phyloP scores from a whole-genome alignment of 2,888 invertebrate genomes.

The Shargacucullia verbasci region DNA sequence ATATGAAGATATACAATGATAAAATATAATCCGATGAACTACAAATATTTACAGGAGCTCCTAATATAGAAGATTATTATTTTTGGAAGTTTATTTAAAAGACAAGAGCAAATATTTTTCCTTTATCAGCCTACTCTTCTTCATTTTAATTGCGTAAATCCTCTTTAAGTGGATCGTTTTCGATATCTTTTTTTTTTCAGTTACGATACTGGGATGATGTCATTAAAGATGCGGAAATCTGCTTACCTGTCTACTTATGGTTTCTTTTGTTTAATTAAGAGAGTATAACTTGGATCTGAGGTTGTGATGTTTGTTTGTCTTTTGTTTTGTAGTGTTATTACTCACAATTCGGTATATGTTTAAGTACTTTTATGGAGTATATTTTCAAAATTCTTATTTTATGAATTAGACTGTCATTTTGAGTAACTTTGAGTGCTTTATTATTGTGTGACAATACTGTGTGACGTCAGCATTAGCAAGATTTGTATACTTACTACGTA shows the following conservation, averaged over 20 bases:
- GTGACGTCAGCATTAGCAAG: no score
- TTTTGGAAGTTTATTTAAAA: slow-evolving; percentile 67
- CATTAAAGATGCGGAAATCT: slow-evolving; percentile 74
- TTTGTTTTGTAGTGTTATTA: background rate
- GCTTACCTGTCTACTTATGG: slow-evolving; percentile 69
- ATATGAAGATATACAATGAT: slow-evolving; percentile 5
- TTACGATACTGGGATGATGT: slow-evolving; percentile 67
- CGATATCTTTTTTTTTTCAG: slow-evolving; percentile 74
- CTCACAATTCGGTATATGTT: no score
- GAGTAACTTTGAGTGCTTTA: no score
- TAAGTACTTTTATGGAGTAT: no score
- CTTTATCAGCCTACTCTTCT: slow-evolving; percentile 67
- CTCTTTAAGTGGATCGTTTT: slow-evolving; percentile 75
- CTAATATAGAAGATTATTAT: slow-evolving; percentile 49
- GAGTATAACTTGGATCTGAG: slow-evolving; percentile 10
- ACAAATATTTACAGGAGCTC: slow-evolving; percentile 37
- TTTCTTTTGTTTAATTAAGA: slow-evolving; percentile 57
- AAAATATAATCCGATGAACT: slow-evolving; percentile 15
- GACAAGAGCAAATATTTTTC: slow-evolving; percentile 70
- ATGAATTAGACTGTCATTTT: no score
- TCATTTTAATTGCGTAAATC: slow-evolving; percentile 84
- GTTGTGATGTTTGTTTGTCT: slow-evolving; percentile 4
- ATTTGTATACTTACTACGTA: no score
- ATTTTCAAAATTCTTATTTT: no score
- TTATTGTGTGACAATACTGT: no score